Evolutionary conservation across 2,113 vertebrate species (phyloP).

Genomic region (Prolemur simus): DNA sequence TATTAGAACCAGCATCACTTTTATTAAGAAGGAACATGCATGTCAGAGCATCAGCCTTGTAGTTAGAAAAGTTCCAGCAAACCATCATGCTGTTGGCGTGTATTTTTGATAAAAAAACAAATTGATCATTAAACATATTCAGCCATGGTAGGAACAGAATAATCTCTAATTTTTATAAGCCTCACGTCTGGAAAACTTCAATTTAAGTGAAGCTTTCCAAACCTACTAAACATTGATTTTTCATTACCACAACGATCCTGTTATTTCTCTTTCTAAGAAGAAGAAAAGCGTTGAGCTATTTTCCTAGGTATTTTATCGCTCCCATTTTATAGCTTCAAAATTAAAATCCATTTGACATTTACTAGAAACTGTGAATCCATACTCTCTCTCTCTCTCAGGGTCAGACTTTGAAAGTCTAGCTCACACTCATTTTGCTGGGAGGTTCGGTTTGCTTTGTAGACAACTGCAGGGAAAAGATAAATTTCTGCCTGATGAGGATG

Average conservation of each 20-base stretch:
- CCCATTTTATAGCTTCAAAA: slow-evolving; percentile 5
- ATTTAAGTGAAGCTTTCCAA: neutral
- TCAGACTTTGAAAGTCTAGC: neutral
- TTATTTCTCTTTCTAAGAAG: slow-evolving; percentile 18
- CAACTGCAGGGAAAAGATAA: neutral
- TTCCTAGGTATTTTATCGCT: neutral
- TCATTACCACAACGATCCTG: neutral
- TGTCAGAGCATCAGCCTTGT: neutral
- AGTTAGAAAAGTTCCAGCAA: neutral
- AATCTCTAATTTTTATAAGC: neutral
- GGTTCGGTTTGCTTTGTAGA: neutral
- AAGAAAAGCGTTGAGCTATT: neutral
- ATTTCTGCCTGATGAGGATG: neutral
- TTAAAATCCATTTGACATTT: slow-evolving; percentile 52
- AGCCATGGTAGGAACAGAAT: neutral
- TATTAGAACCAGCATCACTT: neutral
- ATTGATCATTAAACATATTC: neutral
- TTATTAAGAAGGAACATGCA: neutral
- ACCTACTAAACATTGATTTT: neutral
- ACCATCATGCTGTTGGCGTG: too few species aligned
- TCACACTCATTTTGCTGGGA: neutral
- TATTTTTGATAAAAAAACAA: neutral
- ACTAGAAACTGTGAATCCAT: neutral
- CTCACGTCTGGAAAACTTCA: neutral
- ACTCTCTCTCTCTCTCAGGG: neutral